Evolutionary conservation across 2,888 invertebrate species (phyloP), one percentile per base, ranked within the genome.

Genomic region (Cephalotes varians): DNA sequence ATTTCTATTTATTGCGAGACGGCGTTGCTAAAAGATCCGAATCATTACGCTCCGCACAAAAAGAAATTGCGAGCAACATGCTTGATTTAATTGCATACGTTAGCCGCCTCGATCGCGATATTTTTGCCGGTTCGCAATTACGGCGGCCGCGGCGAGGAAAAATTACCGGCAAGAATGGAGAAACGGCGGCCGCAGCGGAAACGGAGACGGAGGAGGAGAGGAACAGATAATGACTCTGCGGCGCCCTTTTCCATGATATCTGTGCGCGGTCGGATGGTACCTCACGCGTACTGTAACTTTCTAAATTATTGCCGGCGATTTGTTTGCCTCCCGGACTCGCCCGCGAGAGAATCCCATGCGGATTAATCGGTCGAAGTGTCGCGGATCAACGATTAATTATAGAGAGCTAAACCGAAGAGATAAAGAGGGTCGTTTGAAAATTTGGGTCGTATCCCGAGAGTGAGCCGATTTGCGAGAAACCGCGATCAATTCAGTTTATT

Each of bases 251-350:
- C 64, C 44, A 44, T 25, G 80, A 54, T 79, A 77, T 85, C 77
- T 64, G 47, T 18, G 69, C 56, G 49, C 67, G 49, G 76, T 73
- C 49, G 62, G 83, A 40, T n/a, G 60, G 80, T 37, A 71, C 31
- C 71, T 58, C 58, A 47, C n/a, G 54, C 31, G 64, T 44, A 82
- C 67, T 69, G 83, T 86, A 89, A 90, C 90, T 89, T 91, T 90
- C 85, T 87, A 88, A 92, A 89, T 91, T 89, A 92, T 91, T 80
- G 87, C 84, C 82, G 69, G 84, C 89, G 81, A 91, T 91, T 90
- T 85, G 88, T 92, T 90, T 86, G 72, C 83, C 67, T 31, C 58
- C 62, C 37, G 82, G 80, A n/a, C 65, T 89, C 85, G 82, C 83
- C 81, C 82, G 51, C 73, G 73, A 12, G 37, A 62, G 60, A 65